phyloP scores from a whole-genome alignment of 2,797 vertebrate genomes.

The Chelmon rostratus region DNA sequence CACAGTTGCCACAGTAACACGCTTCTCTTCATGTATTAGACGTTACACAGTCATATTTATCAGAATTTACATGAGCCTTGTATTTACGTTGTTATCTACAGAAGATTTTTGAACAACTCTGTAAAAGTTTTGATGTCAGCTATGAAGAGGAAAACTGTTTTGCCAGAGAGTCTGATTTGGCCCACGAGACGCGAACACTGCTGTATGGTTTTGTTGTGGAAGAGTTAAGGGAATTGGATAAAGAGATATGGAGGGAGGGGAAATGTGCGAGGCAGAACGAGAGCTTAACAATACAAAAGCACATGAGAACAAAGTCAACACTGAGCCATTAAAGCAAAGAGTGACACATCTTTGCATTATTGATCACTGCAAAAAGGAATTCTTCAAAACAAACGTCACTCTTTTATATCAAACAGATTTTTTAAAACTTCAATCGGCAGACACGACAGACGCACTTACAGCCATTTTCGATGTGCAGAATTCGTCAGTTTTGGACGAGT shows the following conservation, averaged over 20 bases:
- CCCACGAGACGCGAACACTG: background rate
- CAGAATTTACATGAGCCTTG: background rate
- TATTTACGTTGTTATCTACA: background rate
- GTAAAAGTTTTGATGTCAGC: background rate
- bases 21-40: background rate
- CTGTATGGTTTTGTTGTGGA: conserved; percentile 28
- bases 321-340: conserved; percentile 49
- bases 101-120: background rate
- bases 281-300: conserved; percentile 31
- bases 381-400: conserved; percentile 22
- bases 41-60: background rate
- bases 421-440: conserved; percentile 10
- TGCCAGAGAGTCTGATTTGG: background rate
- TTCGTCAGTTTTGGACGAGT: conserved; percentile 77
- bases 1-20: background rate
- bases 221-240: conserved; percentile 30
- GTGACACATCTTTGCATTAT: conserved; percentile 50
- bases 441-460: conserved; percentile 53
- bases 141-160: background rate
- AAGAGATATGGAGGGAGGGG: conserved; percentile 10
- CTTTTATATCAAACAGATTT: conserved; percentile 1
- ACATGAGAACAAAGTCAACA: conserved; percentile 39
- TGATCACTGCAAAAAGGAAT: conserved; percentile 38
- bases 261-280: conserved; percentile 22
- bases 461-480: conserved; percentile 71